A percentile compares a stretch with the other conserved stretches of the same genome.
Conservation (phyloP, 2,888 invertebrate species). For the Taphrorychus bicolor region DNA sequence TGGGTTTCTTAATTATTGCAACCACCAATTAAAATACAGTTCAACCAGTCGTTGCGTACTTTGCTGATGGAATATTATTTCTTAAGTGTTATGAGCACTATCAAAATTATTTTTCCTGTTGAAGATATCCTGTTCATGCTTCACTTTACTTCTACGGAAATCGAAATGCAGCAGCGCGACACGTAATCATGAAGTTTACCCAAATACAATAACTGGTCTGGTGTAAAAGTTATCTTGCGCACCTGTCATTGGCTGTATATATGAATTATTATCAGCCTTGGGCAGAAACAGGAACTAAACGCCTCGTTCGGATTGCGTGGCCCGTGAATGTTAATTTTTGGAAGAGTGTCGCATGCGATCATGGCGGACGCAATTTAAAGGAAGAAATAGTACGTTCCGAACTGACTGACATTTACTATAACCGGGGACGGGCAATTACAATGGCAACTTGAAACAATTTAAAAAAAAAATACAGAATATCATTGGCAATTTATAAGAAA, state of each 20-base stretch:
- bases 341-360: not conserved
- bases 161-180: too few relatives aligned
- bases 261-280: not conserved
- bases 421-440: not conserved
- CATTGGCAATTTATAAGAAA: constrained; percentile 17
- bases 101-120: too few relatives aligned
- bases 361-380: not conserved
- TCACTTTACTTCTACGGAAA: too few relatives aligned
- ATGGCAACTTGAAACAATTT: not conserved
- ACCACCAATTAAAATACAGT: too few relatives aligned
- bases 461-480: constrained; percentile 2
- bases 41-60: too few relatives aligned
- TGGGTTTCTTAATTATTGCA: too few relatives aligned
- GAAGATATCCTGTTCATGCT: too few relatives aligned
- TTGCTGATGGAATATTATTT: too few relatives aligned
- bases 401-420: not conserved
- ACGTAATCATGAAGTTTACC: too few relatives aligned
- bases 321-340: not conserved
- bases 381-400: not conserved
- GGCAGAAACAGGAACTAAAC: not conserved
- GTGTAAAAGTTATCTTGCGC: constrained; percentile 24
- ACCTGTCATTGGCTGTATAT: constrained; percentile 24
- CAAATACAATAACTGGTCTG: constrained; percentile 25
- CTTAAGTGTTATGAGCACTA: too few relatives aligned
- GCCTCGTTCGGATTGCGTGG: not conserved